phyloP scores from a whole-genome alignment of 23 tunicate species.

The Ciona savignyi region DNA sequence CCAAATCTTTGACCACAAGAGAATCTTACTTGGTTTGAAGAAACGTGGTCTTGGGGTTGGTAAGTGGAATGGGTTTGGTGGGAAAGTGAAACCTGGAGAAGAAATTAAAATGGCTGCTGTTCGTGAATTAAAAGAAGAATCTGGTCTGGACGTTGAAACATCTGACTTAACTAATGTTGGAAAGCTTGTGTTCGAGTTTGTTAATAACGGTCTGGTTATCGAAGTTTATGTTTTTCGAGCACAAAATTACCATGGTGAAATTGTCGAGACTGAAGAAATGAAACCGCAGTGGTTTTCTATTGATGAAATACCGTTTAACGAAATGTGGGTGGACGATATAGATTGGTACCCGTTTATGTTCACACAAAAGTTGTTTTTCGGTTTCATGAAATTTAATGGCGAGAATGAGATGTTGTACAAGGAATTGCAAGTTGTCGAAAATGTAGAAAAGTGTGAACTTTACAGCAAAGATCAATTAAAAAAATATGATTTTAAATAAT shows the following conservation, averaged over 20 bases:
- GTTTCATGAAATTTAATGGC: constrained; percentile 35
- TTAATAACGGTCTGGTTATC: constrained; percentile 22
- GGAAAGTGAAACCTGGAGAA: constrained; percentile 44
- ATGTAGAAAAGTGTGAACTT: too few relatives aligned
- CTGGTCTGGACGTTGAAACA: constrained; percentile 27
- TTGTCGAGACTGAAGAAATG: constrained; percentile 76
- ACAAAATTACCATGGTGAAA: constrained; percentile 17
- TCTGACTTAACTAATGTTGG: constrained; percentile 41
- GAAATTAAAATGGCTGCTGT: constrained; percentile 38
- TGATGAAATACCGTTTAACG: constrained; percentile 30
- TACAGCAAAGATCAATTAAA: too few relatives aligned
- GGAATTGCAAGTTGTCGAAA: constrained; percentile 19
- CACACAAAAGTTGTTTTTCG: constrained; percentile 32
- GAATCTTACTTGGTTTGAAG: constrained; percentile 62
- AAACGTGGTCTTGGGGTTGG: constrained; percentile 80
- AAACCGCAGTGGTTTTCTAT: constrained; percentile 59
- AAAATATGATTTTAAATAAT: too few relatives aligned
- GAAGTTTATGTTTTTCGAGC: constrained; percentile 72
- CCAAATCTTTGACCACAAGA: constrained; percentile 17
- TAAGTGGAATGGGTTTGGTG: constrained; percentile 95
- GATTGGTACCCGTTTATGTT: constrained; percentile 72
- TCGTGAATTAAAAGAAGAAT: too few relatives aligned
- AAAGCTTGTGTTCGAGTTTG: constrained; percentile 48
- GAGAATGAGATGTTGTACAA: constrained; percentile 27
- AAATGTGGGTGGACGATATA: constrained; percentile 80